Evolutionary conservation across 2,888 invertebrate genomes (phyloP).

Genomic region (Macrophya annulata): DNA sequence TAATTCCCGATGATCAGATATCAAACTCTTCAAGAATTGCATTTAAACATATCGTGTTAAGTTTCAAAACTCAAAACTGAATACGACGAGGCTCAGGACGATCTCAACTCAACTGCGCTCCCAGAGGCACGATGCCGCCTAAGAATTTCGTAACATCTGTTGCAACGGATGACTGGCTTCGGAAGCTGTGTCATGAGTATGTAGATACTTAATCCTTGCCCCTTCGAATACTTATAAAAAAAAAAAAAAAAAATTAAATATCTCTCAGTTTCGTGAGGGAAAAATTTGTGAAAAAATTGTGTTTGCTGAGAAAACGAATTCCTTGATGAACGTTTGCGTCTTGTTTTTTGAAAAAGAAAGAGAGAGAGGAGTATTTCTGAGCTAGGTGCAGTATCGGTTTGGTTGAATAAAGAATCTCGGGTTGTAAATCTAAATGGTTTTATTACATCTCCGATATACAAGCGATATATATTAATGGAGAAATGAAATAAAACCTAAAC

Average conservation of each 20-base stretch:
- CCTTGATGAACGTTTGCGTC: neutral
- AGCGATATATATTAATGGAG: conserved; percentile 53
- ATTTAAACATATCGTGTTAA: neutral
- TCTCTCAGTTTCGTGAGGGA: neutral
- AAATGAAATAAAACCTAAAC: conserved; percentile 28
- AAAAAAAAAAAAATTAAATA: neutral
- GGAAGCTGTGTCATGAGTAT: conserved; percentile 28
- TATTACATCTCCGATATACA: conserved; percentile 30
- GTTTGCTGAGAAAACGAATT: neutral
- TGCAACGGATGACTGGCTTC: conserved; percentile 64
- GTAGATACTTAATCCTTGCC: conserved; percentile 37
- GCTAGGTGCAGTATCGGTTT: neutral
- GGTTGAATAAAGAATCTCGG: conserved; percentile 4
- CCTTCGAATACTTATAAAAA: neutral
- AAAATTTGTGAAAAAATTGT: neutral
- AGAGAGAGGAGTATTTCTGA: neutral
- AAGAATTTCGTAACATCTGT: conserved; percentile 72
- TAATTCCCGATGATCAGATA: neutral
- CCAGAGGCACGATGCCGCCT: conserved; percentile 62
- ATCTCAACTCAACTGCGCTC: neutral
- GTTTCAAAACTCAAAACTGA: no score
- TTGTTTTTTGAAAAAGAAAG: neutral
- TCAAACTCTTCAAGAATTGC: neutral
- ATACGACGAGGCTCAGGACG: neutral
- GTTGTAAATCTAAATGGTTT: conserved; percentile 52